Percentiles rank a stretch among this genome's conserved stretches.
Conservation (phyloP, 2,113 vertebrate genomes). For the Phrynosoma platyrhinos region DNA sequence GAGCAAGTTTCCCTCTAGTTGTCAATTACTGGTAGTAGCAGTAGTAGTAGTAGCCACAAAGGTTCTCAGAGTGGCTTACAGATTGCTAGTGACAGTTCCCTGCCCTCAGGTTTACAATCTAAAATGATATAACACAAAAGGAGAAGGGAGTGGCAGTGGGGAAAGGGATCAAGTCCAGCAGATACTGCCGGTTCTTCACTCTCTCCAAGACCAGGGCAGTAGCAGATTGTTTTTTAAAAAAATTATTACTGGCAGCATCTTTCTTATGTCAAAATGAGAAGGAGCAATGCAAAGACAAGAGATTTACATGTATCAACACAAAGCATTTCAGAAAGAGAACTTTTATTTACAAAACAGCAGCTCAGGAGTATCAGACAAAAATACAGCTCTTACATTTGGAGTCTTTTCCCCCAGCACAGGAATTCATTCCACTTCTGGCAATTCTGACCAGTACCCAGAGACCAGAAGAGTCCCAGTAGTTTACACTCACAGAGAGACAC, state of each 20-base stretch:
- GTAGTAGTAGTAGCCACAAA: too few relatives aligned
- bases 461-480: too few relatives aligned
- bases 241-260: neutral
- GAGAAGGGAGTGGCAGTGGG: too few relatives aligned
- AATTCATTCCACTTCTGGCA: too few relatives aligned
- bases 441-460: neutral
- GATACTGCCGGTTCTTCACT: too few relatives aligned
- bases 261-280: neutral
- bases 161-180: too few relatives aligned
- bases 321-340: neutral
- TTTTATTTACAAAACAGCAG: constrained; percentile 65
- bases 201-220: too few relatives aligned
- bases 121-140: too few relatives aligned
- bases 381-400: neutral
- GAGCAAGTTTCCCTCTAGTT: neutral
- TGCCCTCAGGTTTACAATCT: too few relatives aligned
- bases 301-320: neutral
- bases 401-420: neutral
- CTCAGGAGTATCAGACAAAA: constrained; percentile 16
- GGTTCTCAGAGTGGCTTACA: too few relatives aligned
- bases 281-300: neutral
- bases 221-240: neutral
- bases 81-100: too few relatives aligned
- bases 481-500: neutral
- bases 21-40: too few relatives aligned